Percentiles rank a stretch among this genome's conserved stretches.
Conservation (phyloP, 2,888 invertebrate genomes). For the Diachrysia chrysitis region DNA sequence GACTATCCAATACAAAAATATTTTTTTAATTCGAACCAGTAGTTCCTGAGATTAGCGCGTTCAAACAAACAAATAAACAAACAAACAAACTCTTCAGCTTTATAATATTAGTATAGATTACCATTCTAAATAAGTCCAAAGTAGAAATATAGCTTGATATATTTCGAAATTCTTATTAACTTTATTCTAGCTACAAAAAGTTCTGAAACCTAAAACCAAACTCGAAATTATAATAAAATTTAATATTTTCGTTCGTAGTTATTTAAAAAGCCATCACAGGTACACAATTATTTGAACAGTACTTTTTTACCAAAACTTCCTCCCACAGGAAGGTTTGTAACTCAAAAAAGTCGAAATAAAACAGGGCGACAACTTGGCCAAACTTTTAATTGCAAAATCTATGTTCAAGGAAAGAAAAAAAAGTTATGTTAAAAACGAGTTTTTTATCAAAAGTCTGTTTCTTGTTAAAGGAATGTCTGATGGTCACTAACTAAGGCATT, state of each 20-base stretch:
- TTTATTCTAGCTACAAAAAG: not conserved
- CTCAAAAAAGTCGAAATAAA: slow-evolving; percentile 29
- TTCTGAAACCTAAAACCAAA: not conserved
- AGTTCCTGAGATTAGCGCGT: no score
- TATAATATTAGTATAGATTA: no score
- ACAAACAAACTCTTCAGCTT: no score
- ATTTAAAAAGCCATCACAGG: slow-evolving; percentile 9
- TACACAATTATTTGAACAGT: slow-evolving; percentile 15
- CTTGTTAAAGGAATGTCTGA: slow-evolving; percentile 26
- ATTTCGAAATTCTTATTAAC: not conserved
- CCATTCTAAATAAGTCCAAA: no score
- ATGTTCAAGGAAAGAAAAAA: slow-evolving; percentile 39
- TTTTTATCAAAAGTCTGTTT: slow-evolving; percentile 16
- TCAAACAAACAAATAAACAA: no score
- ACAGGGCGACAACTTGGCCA: slow-evolving; percentile 27
- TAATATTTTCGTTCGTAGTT: slow-evolving; percentile 11
- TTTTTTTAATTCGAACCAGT: no score
- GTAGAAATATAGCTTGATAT: no score
- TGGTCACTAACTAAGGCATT: slow-evolving; percentile 30
- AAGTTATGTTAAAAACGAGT: slow-evolving; percentile 29
- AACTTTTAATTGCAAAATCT: slow-evolving; percentile 59
- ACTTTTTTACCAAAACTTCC: slow-evolving; percentile 17
- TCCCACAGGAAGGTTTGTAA: not conserved
- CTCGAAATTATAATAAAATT: slow-evolving; percentile 2
- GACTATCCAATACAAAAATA: no score